Conservation (phyloP, 2,888 invertebrate species). For the Limnephilus auricula region DNA sequence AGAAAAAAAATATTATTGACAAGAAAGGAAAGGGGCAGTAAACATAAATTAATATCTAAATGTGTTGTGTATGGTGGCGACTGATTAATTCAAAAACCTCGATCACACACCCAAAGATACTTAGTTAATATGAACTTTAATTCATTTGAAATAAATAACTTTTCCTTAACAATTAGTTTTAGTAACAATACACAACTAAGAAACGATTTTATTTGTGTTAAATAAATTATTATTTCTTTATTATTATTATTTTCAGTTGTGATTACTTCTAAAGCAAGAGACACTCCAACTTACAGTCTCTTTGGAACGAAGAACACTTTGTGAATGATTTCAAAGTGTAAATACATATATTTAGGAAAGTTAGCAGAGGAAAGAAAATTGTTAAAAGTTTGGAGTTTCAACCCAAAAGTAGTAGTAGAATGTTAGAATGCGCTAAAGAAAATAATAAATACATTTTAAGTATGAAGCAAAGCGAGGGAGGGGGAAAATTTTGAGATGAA, state of each 20-base stretch:
- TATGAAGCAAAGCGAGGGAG: neutral
- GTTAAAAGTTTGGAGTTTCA: neutral
- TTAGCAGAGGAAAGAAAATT: neutral
- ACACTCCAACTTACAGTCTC: neutral
- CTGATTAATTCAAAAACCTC: constrained; percentile 41
- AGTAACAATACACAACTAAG: neutral
- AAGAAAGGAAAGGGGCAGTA: neutral
- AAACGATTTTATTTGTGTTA: neutral
- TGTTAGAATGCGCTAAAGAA: neutral
- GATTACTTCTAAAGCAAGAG: neutral
- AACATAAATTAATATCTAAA: neutral
- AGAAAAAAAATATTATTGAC: constrained; percentile 10
- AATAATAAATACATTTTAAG: neutral
- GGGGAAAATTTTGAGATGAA: neutral
- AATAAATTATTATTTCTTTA: neutral
- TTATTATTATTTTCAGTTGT: neutral
- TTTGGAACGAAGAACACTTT: neutral
- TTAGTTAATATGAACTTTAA: neutral
- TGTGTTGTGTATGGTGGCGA: constrained; percentile 30
- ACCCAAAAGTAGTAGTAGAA: neutral
- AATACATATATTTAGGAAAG: neutral
- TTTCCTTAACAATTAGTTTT: neutral
- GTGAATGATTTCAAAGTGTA: neutral
- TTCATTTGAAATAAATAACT: neutral
- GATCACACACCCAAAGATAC: constrained; percentile 20